Conservation (phyloP, 2,797 vertebrate species). For the Smutsia temminckii region DNA sequence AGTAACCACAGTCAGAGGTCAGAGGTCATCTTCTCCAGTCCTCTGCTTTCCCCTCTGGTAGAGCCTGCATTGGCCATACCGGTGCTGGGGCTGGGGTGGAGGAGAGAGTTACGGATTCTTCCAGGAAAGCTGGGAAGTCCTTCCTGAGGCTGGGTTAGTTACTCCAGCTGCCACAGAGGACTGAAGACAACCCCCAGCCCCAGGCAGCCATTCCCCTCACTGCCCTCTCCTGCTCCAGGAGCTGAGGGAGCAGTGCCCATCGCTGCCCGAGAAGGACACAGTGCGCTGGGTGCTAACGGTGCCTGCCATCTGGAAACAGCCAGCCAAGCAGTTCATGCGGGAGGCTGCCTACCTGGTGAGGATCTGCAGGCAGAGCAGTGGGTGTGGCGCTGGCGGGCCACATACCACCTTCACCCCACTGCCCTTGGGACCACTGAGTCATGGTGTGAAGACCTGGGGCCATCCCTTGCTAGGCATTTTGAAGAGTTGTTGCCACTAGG, state of each 20-base stretch:
- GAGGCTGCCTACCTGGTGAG: slow-evolving; percentile 95
- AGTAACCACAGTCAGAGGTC: background rate
- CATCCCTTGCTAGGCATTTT: background rate
- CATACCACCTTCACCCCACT: background rate
- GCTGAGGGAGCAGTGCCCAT: slow-evolving; percentile 92
- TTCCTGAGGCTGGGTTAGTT: background rate
- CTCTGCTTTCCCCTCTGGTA: background rate
- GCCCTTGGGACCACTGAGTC: background rate
- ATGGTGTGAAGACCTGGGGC: background rate
- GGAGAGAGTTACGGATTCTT: background rate
- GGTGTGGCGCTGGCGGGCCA: background rate
- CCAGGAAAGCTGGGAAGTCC: background rate
- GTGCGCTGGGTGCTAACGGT: slow-evolving; percentile 97
- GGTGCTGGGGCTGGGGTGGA: background rate
- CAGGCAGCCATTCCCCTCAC: background rate
- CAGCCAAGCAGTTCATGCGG: slow-evolving; percentile 98
- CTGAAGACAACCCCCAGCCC: background rate
- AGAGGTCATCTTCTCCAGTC: background rate
- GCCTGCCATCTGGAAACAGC: slow-evolving; percentile 97
- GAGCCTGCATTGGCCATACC: background rate
- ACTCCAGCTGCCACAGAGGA: background rate
- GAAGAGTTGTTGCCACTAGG: background rate
- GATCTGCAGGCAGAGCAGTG: background rate
- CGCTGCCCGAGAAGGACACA: slow-evolving; percentile 85
- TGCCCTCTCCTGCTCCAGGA: slow-evolving; percentile 83